Conservation (phyloP, 2,888 invertebrate species). For the Amiota minor region DNA sequence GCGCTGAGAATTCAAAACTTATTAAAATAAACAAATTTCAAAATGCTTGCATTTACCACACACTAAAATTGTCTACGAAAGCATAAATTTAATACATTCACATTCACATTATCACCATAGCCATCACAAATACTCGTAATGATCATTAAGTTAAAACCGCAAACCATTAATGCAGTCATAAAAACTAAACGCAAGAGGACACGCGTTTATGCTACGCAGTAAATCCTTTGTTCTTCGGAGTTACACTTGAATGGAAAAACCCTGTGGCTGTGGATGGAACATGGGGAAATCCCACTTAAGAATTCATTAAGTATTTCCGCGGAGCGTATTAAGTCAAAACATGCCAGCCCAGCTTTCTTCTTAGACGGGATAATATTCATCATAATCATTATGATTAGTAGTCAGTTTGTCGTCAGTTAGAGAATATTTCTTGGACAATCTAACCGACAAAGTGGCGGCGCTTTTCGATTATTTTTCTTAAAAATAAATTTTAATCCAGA, state of each 20-base stretch:
- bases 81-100: too few species aligned
- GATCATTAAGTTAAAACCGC: too few species aligned
- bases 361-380: conserved; percentile 40
- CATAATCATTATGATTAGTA: conserved; percentile 58
- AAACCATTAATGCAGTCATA: too few species aligned
- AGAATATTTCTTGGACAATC: too few species aligned
- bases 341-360: conserved; percentile 55
- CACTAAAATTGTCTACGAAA: too few species aligned
- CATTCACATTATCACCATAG: too few species aligned
- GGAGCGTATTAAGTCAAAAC: conserved; percentile 66
- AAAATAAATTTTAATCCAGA: conserved; percentile 3
- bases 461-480: conserved; percentile 32
- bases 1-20: too few species aligned
- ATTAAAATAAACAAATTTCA: too few species aligned
- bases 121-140: too few species aligned
- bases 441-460: conserved; percentile 8
- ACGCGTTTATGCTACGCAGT: too few species aligned
- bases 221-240: background rate
- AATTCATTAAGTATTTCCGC: conserved; percentile 62
- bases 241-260: background rate
- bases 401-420: conserved; percentile 47
- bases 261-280: background rate
- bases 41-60: too few species aligned
- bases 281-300: conserved; percentile 4
- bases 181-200: too few species aligned